phyloP scores from a whole-genome alignment of 1,140 invertebrate species.

The Bathynomus jamesi region DNA sequence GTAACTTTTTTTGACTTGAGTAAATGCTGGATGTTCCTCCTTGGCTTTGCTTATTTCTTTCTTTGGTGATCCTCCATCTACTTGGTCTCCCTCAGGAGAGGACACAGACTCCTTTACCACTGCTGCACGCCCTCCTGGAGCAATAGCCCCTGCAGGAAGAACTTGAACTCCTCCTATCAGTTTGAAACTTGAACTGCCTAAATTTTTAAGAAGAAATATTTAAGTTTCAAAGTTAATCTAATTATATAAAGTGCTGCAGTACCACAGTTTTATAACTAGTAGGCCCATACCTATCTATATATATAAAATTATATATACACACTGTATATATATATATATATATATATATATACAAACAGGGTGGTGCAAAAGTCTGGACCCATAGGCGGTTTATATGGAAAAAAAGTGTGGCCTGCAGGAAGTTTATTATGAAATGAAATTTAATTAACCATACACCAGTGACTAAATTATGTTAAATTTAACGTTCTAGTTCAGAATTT shows the following conservation, averaged over 20 bases:
- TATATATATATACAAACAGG: neutral
- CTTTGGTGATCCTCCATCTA: slow-evolving; percentile 1
- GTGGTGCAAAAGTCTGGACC: neutral
- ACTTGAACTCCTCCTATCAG: slow-evolving; percentile 27
- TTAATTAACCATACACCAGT: no score
- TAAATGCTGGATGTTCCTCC: slow-evolving; percentile 45
- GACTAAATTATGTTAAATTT: no score
- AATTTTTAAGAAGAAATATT: neutral
- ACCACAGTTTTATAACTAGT: no score
- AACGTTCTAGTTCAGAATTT: no score
- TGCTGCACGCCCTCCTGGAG: slow-evolving; percentile 25
- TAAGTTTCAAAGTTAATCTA: neutral
- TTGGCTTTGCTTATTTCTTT: slow-evolving; percentile 42
- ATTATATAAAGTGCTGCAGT: no score
- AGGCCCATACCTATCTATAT: neutral
- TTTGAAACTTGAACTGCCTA: slow-evolving; percentile 14
- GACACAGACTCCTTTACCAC: slow-evolving; percentile 16
- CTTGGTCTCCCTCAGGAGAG: slow-evolving; percentile 13
- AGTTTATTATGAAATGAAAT: no score
- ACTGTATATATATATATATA: slow-evolving; percentile 1
- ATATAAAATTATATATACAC: neutral
- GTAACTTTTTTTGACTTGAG: slow-evolving; percentile 46
- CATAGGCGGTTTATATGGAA: no score
- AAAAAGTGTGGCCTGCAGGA: no score
- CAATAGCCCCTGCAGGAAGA: slow-evolving; percentile 25